phyloP scores from a whole-genome alignment of 2,113 vertebrate species.

The Notiomystis cincta region DNA sequence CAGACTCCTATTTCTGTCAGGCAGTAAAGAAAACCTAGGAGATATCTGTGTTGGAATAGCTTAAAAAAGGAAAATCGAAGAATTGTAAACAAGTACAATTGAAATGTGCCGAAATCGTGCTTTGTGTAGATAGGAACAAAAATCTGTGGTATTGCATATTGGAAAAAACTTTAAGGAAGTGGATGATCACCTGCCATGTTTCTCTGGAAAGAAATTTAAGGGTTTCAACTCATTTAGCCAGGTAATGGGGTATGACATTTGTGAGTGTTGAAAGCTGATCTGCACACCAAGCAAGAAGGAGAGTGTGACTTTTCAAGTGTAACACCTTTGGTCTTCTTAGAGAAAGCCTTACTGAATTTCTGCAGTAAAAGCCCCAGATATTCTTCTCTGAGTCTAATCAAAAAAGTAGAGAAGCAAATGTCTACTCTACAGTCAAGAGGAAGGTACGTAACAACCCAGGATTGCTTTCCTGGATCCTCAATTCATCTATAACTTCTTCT shows the following conservation, averaged over 20 bases:
- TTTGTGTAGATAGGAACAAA: not conserved
- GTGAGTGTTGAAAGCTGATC: not conserved
- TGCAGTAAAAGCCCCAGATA: not conserved
- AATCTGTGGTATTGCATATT: not conserved
- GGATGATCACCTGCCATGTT: not conserved
- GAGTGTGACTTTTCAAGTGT: not conserved
- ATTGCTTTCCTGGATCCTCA: not conserved
- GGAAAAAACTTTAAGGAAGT: not conserved
- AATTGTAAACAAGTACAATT: not conserved
- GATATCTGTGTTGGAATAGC: not conserved
- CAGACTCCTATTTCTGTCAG: not conserved
- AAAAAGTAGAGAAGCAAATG: not conserved
- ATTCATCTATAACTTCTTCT: not conserved
- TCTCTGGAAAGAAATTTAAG: not conserved
- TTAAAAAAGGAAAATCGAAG: not conserved
- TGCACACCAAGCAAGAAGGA: not conserved
- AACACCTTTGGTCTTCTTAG: not conserved
- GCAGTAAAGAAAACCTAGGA: not conserved
- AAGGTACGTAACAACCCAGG: not conserved
- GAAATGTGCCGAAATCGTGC: not conserved
- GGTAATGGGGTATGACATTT: not conserved
- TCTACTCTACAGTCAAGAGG: not conserved
- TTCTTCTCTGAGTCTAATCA: not conserved
- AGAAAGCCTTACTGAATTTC: not conserved
- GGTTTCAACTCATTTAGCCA: not conserved